Conservation (phyloP, 2,888 invertebrate genomes). For the Muscina levida region DNA sequence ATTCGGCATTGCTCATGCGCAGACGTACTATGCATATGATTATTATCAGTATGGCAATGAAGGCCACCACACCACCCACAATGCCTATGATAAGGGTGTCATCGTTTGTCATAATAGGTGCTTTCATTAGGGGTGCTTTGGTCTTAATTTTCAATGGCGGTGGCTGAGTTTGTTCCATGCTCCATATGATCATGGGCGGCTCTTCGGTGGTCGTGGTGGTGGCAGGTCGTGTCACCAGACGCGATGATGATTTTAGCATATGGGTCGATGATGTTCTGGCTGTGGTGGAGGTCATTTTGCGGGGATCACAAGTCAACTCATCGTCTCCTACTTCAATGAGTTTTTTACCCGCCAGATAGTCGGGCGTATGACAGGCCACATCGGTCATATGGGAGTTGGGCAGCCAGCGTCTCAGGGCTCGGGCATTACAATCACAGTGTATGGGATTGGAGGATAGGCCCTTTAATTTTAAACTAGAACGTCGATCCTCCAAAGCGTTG, state of each 20-base stretch:
- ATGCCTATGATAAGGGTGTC: constrained; percentile 97
- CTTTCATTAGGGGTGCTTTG: constrained; percentile 82
- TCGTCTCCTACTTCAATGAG: constrained; percentile 90
- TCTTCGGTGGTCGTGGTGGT: constrained; percentile 83
- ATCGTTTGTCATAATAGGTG: constrained; percentile 88
- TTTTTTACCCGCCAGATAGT: constrained; percentile 85
- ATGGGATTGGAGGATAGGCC: constrained; percentile 91
- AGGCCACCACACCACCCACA: constrained; percentile 94
- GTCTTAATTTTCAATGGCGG: constrained; percentile 82
- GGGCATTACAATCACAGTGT: constrained; percentile 91
- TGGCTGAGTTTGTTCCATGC: constrained; percentile 86
- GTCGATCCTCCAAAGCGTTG: constrained; percentile 89
- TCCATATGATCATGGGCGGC: constrained; percentile 95
- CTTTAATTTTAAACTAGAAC: constrained; percentile 86
- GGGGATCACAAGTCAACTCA: constrained; percentile 89
- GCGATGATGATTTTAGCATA: constrained; percentile 74
- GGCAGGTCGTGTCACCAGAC: constrained; percentile 78
- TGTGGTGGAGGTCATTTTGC: constrained; percentile 80
- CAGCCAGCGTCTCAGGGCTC: constrained; percentile 90
- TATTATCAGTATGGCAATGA: constrained; percentile 92
- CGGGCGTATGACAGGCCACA: constrained; percentile 85
- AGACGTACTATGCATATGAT: constrained; percentile 93
- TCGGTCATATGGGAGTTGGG: constrained; percentile 84
- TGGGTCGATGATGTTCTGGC: constrained; percentile 70
- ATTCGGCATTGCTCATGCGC: constrained; percentile 85